phyloP scores from a whole-genome alignment of 2,888 invertebrate genomes.

The Dasysyrphus albostriatus region DNA sequence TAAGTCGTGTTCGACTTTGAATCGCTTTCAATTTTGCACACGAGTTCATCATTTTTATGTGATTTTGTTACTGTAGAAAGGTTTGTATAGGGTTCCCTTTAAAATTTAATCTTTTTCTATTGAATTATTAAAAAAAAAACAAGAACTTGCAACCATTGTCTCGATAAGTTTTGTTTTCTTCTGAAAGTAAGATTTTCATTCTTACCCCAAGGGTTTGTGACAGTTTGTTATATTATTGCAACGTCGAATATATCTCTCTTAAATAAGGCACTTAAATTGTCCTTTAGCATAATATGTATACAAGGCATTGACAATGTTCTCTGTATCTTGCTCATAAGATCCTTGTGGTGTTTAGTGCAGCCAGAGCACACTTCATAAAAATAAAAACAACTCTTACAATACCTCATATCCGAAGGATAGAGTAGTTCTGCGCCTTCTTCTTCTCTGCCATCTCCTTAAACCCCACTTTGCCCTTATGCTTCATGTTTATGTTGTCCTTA shows the following conservation, averaged over 20 bases:
- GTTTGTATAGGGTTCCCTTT: neutral
- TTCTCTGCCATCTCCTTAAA: neutral
- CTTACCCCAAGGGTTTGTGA: constrained; percentile 13
- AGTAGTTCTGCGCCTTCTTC: constrained; percentile 19
- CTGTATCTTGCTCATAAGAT: constrained; percentile 19
- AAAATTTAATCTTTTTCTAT: neutral
- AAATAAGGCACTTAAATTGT: constrained; percentile 54
- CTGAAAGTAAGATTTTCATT: neutral
- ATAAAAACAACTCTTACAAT: constrained; percentile 54
- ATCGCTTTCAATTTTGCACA: constrained; percentile 38
- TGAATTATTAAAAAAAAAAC: neutral
- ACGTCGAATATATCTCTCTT: constrained; percentile 15
- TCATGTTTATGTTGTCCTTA: constrained; percentile 54
- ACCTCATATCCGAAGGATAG: constrained; percentile 44
- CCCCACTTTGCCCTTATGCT: neutral
- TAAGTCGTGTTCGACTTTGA: constrained; percentile 32
- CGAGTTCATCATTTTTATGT: neutral
- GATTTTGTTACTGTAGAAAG: neutral
- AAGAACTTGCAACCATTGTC: neutral
- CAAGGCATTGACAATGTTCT: constrained; percentile 9
- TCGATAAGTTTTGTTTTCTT: neutral
- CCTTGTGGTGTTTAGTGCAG: constrained; percentile 58
- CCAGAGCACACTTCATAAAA: constrained; percentile 63
- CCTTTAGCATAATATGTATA: constrained; percentile 14
- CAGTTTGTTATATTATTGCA: constrained; percentile 32